A percentile compares a stretch with the other conserved stretches of the same genome.
Evolutionary conservation across 2,888 invertebrate genomes (phyloP).

Genomic region (Caenorhabditis japonica): DNA sequence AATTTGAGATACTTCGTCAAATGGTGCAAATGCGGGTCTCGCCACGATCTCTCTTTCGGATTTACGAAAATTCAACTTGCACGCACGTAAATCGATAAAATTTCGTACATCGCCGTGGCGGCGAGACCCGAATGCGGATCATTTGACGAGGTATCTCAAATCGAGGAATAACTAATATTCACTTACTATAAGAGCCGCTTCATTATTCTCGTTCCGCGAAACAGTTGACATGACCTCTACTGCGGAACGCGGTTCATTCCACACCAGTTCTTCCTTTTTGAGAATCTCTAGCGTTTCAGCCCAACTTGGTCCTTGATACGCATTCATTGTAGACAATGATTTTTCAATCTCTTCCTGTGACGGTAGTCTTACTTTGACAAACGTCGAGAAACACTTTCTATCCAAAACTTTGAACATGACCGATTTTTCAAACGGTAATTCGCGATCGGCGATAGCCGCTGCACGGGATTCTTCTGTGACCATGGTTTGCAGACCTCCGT

Average conservation of each 20-base stretch:
- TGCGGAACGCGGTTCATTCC: slow-evolving; percentile 33
- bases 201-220: slow-evolving; percentile 18
- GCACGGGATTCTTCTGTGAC: slow-evolving; percentile 18
- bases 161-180: too few species aligned
- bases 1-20: too few species aligned
- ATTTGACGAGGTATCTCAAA: too few species aligned
- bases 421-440: slow-evolving; percentile 52
- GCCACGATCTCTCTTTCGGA: too few species aligned
- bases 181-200: background rate
- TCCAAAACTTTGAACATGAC: slow-evolving; percentile 67
- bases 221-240: slow-evolving; percentile 29
- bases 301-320: slow-evolving; percentile 53
- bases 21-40: too few species aligned
- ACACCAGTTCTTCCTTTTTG: slow-evolving; percentile 18
- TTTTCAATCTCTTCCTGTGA: slow-evolving; percentile 48
- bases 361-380: slow-evolving; percentile 62
- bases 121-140: too few species aligned
- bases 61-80: too few species aligned
- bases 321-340: slow-evolving; percentile 21
- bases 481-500: slow-evolving; percentile 53
- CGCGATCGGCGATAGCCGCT: slow-evolving; percentile 23
- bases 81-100: too few species aligned
- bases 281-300: slow-evolving; percentile 31
- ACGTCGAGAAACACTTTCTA: slow-evolving; percentile 63
- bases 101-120: too few species aligned